phyloP scores from a whole-genome alignment of 1,140 invertebrate species.

The Phenacoccus solenopsis region DNA sequence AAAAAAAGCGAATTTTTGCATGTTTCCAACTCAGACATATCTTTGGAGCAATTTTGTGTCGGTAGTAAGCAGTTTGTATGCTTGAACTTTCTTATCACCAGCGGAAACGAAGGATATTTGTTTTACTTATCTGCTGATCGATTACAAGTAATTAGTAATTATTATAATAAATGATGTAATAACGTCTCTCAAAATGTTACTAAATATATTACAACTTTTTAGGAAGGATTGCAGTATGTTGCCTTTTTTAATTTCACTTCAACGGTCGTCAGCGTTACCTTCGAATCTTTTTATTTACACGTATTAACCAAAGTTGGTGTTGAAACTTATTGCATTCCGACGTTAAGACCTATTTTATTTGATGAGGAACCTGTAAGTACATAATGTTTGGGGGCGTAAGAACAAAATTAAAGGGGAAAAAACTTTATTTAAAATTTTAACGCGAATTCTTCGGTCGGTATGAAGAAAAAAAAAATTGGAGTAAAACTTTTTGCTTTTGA shows the following conservation, averaged over 20 bases:
- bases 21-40: background rate
- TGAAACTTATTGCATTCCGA: slow-evolving; percentile 59
- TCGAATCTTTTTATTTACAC: slow-evolving; percentile 55
- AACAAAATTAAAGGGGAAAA: no score
- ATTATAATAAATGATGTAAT: no score
- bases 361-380: slow-evolving; percentile 7
- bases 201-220: background rate
- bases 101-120: background rate
- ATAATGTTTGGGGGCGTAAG: no score
- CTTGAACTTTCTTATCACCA: background rate
- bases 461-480: no score
- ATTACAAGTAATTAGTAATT: background rate
- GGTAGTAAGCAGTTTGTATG: background rate
- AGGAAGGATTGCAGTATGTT: slow-evolving; percentile 25
- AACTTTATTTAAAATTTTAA: no score
- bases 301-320: slow-evolving; percentile 61
- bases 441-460: no score
- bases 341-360: slow-evolving; percentile 35
- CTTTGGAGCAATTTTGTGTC: background rate
- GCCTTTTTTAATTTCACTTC: slow-evolving; percentile 52
- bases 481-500: no score
- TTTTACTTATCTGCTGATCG: background rate
- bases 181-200: no score
- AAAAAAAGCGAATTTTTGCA: background rate
- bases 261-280: slow-evolving; percentile 46